A percentile compares a stretch with the other conserved stretches of the same genome.
phyloP scores from a whole-genome alignment of 2,113 vertebrate species.

The Prionailurus viverrinus region DNA sequence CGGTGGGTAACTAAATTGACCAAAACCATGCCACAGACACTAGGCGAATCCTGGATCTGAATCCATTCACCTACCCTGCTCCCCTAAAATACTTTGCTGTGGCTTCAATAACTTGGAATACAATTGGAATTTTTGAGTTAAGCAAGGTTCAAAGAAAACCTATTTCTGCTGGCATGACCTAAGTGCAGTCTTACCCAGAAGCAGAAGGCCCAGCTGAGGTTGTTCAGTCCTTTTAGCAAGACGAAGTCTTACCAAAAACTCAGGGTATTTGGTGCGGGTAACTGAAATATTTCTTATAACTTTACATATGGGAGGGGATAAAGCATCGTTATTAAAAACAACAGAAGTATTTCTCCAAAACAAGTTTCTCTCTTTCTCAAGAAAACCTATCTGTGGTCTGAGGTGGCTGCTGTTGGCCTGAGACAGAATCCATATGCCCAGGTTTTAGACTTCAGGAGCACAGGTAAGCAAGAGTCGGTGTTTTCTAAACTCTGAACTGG shows the following conservation, averaged over 20 bases:
- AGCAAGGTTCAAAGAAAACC: background rate
- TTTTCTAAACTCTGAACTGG: background rate
- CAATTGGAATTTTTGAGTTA: background rate
- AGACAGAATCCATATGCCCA: background rate
- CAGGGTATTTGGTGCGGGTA: background rate
- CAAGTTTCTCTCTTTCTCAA: background rate
- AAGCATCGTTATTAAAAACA: background rate
- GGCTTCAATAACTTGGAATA: background rate
- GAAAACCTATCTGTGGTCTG: background rate
- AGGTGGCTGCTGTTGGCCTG: background rate
- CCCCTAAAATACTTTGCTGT: background rate
- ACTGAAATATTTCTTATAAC: background rate
- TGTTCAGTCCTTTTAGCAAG: background rate
- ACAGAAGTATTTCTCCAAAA: background rate
- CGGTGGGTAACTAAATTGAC: background rate
- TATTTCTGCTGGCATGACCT: background rate
- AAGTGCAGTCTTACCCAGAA: background rate
- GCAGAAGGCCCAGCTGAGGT: background rate
- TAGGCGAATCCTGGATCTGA: background rate
- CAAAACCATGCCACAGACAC: background rate
- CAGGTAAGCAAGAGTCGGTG: background rate
- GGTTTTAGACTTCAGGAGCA: background rate
- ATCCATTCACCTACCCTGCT: background rate
- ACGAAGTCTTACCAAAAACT: background rate
- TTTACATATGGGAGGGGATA: background rate